These are phyloP conservation scores for Echeneis naucrates DNA, from an alignment of 2,797 vertebrate genomes.

Conservation along the genomic window DNA sequence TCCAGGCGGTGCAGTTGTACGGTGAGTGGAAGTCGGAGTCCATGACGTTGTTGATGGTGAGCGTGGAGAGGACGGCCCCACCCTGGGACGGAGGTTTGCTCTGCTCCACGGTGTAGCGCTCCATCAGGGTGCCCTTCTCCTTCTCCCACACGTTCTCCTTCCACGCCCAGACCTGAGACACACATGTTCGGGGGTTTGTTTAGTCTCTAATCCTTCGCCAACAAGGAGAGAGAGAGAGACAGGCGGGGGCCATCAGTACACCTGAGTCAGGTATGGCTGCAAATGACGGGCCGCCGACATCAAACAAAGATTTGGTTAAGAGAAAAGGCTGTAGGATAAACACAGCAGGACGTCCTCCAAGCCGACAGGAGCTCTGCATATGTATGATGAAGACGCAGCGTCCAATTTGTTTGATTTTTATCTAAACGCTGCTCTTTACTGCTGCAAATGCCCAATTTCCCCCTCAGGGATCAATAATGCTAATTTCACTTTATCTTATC, in stretches of 20 bases:
- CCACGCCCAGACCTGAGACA: conserved; percentile 95
- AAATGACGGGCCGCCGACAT: neutral
- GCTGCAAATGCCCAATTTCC: conserved; percentile 35
- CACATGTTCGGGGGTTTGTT: conserved; percentile 1
- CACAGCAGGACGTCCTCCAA: conserved; percentile 19
- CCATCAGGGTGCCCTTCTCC: conserved; percentile 90
- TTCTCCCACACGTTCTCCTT: conserved; percentile 96
- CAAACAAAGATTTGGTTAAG: conserved; percentile 29
- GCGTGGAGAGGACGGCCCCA: conserved; percentile 91
- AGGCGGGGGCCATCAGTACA: neutral
- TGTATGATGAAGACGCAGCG: conserved; percentile 10
- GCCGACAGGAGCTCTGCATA: conserved; percentile 1
- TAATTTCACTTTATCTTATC: conserved; percentile 61
- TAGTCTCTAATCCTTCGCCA: neutral
- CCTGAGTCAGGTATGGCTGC: neutral
- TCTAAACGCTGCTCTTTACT: conserved; percentile 40
- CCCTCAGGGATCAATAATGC: conserved; percentile 65
- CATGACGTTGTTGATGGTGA: conserved; percentile 97
- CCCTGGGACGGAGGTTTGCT: conserved; percentile 86
- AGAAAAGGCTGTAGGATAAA: conserved; percentile 37
- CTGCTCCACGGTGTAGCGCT: conserved; percentile 95
- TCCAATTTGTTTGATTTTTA: conserved; percentile 53
- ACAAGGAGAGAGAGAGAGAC: neutral
- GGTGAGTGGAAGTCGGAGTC: conserved; percentile 95
- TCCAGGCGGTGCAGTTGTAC: conserved; percentile 98